A percentile compares a stretch with the other conserved stretches of the same genome.
These are phyloP conservation scores for Spea multiplicata DNA, from an alignment of 2,113 vertebrate species.

Conservation along the genomic window DNA sequence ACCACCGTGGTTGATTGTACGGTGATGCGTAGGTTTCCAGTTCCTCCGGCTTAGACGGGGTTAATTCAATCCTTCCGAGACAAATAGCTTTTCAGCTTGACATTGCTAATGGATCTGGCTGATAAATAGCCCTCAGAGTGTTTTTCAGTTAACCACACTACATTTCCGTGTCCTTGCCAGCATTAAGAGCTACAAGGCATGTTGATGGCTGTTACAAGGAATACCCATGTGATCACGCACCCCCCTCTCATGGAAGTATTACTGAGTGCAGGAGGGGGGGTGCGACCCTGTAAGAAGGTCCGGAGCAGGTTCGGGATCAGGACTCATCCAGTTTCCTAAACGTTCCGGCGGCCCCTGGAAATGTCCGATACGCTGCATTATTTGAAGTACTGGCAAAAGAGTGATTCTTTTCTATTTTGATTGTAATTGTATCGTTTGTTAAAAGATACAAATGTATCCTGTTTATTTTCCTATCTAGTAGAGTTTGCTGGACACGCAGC, in stretches of 20 bases:
- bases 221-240: not conserved
- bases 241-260: not conserved
- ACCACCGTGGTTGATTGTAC: not conserved
- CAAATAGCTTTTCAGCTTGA: constrained; percentile 17
- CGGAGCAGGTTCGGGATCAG: too few species aligned
- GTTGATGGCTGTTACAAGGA: constrained; percentile 1
- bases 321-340: too few species aligned
- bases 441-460: too few species aligned
- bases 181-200: constrained; percentile 12
- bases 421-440: too few species aligned
- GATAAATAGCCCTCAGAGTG: constrained; percentile 32
- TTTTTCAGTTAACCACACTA: constrained; percentile 27
- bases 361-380: too few species aligned
- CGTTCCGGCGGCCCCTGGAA: too few species aligned
- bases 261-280: not conserved
- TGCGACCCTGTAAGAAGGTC: not conserved
- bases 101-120: constrained; percentile 37
- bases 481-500: too few species aligned
- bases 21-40: not conserved
- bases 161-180: constrained; percentile 15
- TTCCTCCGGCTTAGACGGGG: not conserved
- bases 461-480: too few species aligned
- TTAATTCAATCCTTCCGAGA: not conserved
- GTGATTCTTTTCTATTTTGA: too few species aligned
- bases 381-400: too few species aligned